Base-by-base conservation (phyloP, 92 coral and sea anemone genomes). In the Hydrozoanthus gracilis region DNA sequence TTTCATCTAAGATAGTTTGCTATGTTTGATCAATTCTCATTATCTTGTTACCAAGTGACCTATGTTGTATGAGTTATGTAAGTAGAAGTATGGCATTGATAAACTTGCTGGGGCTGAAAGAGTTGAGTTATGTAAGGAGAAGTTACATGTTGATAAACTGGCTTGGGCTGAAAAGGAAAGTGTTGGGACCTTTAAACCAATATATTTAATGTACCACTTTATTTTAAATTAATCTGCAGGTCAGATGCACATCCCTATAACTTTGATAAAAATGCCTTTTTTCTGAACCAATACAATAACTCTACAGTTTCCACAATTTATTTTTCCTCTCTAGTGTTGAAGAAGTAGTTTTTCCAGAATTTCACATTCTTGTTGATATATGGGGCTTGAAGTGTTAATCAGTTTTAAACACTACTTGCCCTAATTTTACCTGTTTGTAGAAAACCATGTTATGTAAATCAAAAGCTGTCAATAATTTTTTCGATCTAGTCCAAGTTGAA, bases 401-500 rank as follows among this genome's bases (percentile, higher is more conserved):
- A 13, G 61, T 54, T 54, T 5, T 11, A 8, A 54, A 54, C 61
- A 54, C 61, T 54, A 54, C 61, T 54, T 54, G 61, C 61, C 61
- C 61, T 13, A 54, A 54, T 54, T 54, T 54, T 54, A 7, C 61
- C 61, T 54, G 13, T n/a, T n/a, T n/a, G n/a, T n/a, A n/a, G n/a
- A n/a, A n/a, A n/a, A n/a, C n/a, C n/a, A n/a, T n/a, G n/a, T 54
- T 54, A 54, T 13, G 13, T 13, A 54, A 54, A 54, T 54, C 61
- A 54, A 54, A 54, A 54, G 7, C 61, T 13, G 61, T 54, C 61
- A 54, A 54, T 54, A 69, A 18, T 9, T 44, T 69, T 18, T 69
- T 17, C 74, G 74, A 69, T 18, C 47, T 44, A 17, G 74, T 18
- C 88, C 88, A 85, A 20, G 72, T 73, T 85, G 80, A 35, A 73